These are phyloP conservation scores for Cebus imitator DNA, from an alignment of 2,113 vertebrate species.

Conservation along the genomic window DNA sequence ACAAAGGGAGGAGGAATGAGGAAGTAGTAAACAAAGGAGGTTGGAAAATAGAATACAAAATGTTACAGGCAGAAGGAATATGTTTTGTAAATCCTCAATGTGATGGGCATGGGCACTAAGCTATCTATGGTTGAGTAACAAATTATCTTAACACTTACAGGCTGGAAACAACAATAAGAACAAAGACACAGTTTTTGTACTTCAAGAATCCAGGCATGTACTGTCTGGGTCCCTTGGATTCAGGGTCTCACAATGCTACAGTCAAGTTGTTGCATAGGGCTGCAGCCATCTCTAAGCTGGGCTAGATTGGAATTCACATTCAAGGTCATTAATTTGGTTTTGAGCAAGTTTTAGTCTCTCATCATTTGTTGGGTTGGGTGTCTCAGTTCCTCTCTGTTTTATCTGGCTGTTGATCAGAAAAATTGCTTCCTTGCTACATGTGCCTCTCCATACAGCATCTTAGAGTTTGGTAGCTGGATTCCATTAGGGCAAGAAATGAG, in stretches of 20 bases:
- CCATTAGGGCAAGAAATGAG: not conserved
- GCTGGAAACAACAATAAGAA: not conserved
- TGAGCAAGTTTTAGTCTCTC: not conserved
- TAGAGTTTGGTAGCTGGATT: not conserved
- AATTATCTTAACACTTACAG: not conserved
- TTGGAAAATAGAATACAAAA: not conserved
- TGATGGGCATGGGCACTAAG: not conserved
- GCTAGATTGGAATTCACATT: not conserved
- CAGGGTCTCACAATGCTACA: not conserved
- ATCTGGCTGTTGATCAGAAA: not conserved
- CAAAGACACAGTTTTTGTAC: not conserved
- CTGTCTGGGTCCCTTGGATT: not conserved
- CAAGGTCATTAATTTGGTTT: not conserved
- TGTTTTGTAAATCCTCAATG: not conserved
- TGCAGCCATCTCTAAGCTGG: not conserved
- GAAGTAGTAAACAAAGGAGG: not conserved
- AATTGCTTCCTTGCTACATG: not conserved
- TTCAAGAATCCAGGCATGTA: not conserved
- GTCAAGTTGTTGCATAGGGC: not conserved
- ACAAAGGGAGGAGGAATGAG: not conserved
- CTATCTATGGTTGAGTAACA: not conserved
- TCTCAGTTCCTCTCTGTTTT: not conserved
- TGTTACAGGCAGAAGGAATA: not conserved
- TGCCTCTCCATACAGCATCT: not conserved
- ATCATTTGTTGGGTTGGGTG: not conserved